Percentiles rank a stretch among this genome's conserved stretches.
Evolutionary conservation across 2,797 vertebrate species (phyloP).

Genomic region (Steatocranus sp.): DNA sequence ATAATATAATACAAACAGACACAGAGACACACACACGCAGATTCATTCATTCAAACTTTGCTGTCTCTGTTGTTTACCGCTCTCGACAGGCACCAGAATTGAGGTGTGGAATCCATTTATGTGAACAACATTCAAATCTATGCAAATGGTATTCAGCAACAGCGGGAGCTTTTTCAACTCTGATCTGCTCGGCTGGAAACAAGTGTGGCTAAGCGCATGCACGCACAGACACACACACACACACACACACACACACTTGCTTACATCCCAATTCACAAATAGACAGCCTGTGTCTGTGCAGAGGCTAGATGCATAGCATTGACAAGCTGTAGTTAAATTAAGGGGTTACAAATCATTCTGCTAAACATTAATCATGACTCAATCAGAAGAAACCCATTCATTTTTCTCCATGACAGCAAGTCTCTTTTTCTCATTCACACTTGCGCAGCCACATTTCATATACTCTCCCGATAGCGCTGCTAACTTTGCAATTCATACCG

Average conservation of each 20-base stretch:
- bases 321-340: slow-evolving; percentile 44
- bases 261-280: neutral
- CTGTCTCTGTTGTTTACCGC: slow-evolving; percentile 1
- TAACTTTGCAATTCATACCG: slow-evolving; percentile 37
- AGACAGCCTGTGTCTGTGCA: neutral
- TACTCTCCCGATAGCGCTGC: neutral
- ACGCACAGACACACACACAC: neutral
- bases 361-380: slow-evolving; percentile 26
- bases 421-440: neutral
- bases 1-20: neutral
- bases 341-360: slow-evolving; percentile 25
- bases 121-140: slow-evolving; percentile 54
- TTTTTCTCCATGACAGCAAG: neutral
- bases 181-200: slow-evolving; percentile 7
- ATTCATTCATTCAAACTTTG: slow-evolving; percentile 1
- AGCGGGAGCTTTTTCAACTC: slow-evolving; percentile 11
- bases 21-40: neutral
- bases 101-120: slow-evolving; percentile 43
- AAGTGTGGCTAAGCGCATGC: neutral
- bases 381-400: slow-evolving; percentile 11
- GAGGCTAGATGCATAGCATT: neutral
- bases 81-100: neutral
- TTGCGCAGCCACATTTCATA: neutral
- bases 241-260: neutral
- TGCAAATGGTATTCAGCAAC: slow-evolving; percentile 53